Base-by-base conservation (phyloP, 2,113 vertebrate species). In the Urocolius indicus region DNA sequence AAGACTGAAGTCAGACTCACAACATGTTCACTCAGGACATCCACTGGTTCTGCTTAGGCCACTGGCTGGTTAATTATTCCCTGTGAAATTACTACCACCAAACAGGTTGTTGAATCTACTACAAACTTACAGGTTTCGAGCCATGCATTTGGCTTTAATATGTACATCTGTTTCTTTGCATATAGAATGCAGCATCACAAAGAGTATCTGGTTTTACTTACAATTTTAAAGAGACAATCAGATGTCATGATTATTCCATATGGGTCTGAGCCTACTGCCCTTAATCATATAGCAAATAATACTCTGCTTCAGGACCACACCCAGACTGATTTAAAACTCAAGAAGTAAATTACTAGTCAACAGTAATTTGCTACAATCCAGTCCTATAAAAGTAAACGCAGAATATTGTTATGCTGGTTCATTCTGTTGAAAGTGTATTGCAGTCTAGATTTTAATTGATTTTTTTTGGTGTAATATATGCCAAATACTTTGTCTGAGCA, bases 301-400 rank as follows among this genome's bases (percentile, higher is more conserved):
- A 54, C 51, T 79, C 65, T 45, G 58, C 68, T 86, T 90, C 58
- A 34, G 54, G 68, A 80, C 69, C 57, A 75, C 69, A 24, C 90
- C 51, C 72, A 90, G 90, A 21, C 79, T 74, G 87, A 95, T 80
- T 84, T 90, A 82, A 83, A 91, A 87, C 49, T 90, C 71, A 71
- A 84, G 80, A 84, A 87, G 74, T 82, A 87, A 89, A 87, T 93
- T 85, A 74, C 84, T 92, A 45, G 59, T 93, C 54, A 66, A 5
- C 62, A 71, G 58, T 76, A 52, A n/a, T 41, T 78, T 81, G 48
- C 54, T 72, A 5, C 68, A 93, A 36, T 82, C 58, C 71, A 83
- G 78, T 91, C 76, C 55, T 84, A 5, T 74, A 61, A 46, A 69
- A 90, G 36, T 66, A 77, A 91, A 91, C 59, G 85, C 48, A 90